Percentiles rank a stretch among this genome's conserved stretches.
Evolutionary conservation across 2,797 vertebrate genomes (phyloP).

Genomic region (Pantherophis alleghaniensis): DNA sequence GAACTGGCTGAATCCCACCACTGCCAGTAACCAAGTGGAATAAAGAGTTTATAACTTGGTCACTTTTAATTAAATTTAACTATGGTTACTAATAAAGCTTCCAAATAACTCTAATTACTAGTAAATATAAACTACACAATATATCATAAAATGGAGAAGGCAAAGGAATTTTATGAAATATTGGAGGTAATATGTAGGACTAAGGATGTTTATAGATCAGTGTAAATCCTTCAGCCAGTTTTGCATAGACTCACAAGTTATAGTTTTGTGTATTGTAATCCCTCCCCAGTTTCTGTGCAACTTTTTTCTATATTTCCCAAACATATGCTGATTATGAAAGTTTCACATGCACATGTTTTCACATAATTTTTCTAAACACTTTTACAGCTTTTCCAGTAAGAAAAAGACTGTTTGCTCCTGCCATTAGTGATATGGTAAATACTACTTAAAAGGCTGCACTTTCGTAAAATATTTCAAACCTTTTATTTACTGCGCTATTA

Average conservation of each 20-base stretch:
- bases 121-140: neutral
- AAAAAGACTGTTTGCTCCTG: neutral
- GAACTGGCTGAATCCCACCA: no score
- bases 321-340: neutral
- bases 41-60: slow-evolving; percentile 38
- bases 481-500: neutral
- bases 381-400: neutral
- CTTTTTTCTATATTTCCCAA: neutral
- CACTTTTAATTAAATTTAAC: slow-evolving; percentile 41
- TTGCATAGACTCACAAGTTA: neutral
- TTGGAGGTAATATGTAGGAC: neutral
- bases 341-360: neutral
- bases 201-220: neutral
- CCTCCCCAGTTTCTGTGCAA: neutral
- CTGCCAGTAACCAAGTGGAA: slow-evolving; percentile 39
- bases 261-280: neutral
- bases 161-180: neutral
- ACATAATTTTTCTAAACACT: neutral
- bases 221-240: neutral
- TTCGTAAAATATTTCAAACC: neutral
- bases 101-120: neutral
- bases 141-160: slow-evolving; percentile 11
- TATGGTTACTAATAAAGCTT: slow-evolving; percentile 20
- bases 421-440: neutral
- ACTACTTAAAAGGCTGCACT: neutral